These are phyloP conservation scores for Carposina sasakii DNA, from an alignment of 1,140 invertebrate species.

Conservation along the genomic window DNA sequence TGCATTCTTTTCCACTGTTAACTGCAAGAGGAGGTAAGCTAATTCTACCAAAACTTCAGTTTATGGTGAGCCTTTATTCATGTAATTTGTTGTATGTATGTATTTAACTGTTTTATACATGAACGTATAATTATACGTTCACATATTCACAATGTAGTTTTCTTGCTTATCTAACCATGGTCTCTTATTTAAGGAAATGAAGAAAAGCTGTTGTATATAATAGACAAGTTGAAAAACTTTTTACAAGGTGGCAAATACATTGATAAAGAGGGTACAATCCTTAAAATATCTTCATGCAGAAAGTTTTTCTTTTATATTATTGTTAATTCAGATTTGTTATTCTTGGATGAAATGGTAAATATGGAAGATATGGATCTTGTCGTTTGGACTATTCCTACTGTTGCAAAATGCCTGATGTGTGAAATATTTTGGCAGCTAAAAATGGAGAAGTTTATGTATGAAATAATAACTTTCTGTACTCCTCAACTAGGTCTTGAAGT, in stretches of 20 bases:
- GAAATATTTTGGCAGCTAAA: constrained; percentile 52
- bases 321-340: constrained; percentile 45
- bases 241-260: constrained; percentile 38
- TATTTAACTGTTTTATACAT: not conserved
- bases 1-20: constrained; percentile 41
- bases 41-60: not conserved
- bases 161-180: not conserved
- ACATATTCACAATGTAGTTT: not conserved
- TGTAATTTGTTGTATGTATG: not conserved
- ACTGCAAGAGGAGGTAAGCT: constrained; percentile 51
- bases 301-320: constrained; percentile 54
- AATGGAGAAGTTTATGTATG: constrained; percentile 51
- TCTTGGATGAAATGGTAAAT: constrained; percentile 41
- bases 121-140: not conserved
- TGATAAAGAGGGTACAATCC: constrained; percentile 22
- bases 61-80: not conserved
- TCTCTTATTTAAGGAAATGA: constrained; percentile 49
- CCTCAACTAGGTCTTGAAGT: constrained; percentile 44
- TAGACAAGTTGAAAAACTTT: constrained; percentile 35
- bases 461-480: constrained; percentile 42
- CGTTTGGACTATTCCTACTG: constrained; percentile 50
- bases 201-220: constrained; percentile 43
- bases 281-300: constrained; percentile 26
- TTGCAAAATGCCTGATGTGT: constrained; percentile 51
- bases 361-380: constrained; percentile 42